Evolutionary conservation across 2,888 invertebrate genomes (phyloP).

Genomic region (Temnothorax rugatulus): DNA sequence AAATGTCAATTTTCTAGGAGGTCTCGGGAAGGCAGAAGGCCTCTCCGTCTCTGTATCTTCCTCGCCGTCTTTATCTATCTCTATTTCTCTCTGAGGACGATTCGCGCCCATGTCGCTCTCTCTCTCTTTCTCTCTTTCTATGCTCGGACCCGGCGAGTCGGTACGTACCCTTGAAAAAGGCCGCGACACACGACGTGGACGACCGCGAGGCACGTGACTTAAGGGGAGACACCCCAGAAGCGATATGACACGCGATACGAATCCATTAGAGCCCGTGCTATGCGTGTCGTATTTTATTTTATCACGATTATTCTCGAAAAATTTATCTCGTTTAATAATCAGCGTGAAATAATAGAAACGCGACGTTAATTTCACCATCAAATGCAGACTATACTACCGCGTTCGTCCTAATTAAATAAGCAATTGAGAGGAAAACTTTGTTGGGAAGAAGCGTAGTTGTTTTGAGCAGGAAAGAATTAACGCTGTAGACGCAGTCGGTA

Average conservation of each 20-base stretch:
- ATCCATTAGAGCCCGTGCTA: not conserved
- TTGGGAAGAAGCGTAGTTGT: not conserved
- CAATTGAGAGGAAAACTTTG: not conserved
- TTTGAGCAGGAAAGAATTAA: not conserved
- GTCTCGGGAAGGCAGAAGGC: slow-evolving; percentile 71
- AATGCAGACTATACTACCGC: not conserved
- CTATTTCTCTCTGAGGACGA: slow-evolving; percentile 76
- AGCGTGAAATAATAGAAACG: not conserved
- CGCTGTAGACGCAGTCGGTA: not conserved
- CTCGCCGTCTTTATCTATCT: slow-evolving; percentile 74
- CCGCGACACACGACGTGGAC: not conserved
- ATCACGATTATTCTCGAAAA: not conserved
- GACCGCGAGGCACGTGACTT: slow-evolving; percentile 20
- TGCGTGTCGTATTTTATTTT: slow-evolving; percentile 19
- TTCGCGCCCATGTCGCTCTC: slow-evolving; percentile 58
- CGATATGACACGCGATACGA: not conserved
- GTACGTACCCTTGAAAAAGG: slow-evolving; percentile 18
- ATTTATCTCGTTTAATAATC: slow-evolving; percentile 4
- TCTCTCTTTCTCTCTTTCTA: not conserved
- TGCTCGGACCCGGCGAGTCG: slow-evolving; percentile 1
- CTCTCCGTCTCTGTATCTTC: slow-evolving; percentile 71
- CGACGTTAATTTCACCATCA: not conserved
- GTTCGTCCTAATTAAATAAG: not conserved
- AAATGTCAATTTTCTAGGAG: slow-evolving; percentile 83
- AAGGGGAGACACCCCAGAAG: not conserved